Percentiles rank a stretch among this genome's conserved stretches.
phyloP scores from a whole-genome alignment of 2,113 vertebrate genomes.

The Cyrtonyx montezumae region DNA sequence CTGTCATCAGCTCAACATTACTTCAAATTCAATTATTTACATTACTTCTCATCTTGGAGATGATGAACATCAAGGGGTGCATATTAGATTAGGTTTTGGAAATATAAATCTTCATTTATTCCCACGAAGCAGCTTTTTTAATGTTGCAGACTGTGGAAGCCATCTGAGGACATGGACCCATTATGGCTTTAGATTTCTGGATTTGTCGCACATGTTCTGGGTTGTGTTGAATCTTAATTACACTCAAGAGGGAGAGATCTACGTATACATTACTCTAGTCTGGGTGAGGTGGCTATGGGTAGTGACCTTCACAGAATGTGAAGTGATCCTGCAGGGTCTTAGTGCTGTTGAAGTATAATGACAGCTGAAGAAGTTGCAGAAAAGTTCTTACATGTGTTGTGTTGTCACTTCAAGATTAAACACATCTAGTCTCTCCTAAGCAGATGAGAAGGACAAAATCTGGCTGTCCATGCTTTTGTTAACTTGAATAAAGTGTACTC shows the following conservation, averaged over 20 bases:
- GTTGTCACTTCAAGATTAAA: background rate
- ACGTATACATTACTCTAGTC: accelerated
- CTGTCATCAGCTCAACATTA: background rate
- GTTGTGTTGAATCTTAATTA: background rate
- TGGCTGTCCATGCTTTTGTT: background rate
- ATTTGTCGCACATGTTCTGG: background rate
- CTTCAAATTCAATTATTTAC: background rate
- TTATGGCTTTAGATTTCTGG: background rate
- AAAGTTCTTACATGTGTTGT: background rate
- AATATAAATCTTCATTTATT: background rate
- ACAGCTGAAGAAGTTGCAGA: background rate
- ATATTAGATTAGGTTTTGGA: background rate
- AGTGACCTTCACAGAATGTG: background rate
- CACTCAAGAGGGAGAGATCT: background rate
- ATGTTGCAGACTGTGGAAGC: background rate
- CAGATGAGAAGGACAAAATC: background rate
- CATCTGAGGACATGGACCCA: background rate
- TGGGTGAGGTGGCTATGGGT: accelerated
- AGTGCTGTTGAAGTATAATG: accelerated
- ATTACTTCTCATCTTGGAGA: background rate
- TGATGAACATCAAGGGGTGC: background rate
- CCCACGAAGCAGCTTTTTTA: background rate
- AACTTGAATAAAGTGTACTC: background rate
- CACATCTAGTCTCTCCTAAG: background rate
- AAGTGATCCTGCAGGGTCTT: background rate